phyloP scores from a whole-genome alignment of 2,797 vertebrate genomes.

The Syngnathus rostellatus region DNA sequence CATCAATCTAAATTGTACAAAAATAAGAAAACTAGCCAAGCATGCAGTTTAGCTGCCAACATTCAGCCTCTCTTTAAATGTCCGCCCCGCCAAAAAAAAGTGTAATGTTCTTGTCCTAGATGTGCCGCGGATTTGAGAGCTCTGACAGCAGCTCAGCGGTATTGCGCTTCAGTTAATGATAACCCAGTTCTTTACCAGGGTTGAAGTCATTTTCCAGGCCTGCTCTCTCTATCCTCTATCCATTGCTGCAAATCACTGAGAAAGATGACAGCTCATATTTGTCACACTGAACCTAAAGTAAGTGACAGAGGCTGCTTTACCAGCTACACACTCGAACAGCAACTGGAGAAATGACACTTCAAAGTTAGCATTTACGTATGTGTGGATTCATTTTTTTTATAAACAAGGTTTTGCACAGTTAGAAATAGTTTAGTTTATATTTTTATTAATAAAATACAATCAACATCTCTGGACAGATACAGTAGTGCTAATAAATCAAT shows the following conservation, averaged over 20 bases:
- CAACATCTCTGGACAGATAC: too few relatives aligned
- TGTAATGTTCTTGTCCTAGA: slow-evolving; percentile 43
- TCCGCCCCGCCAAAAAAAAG: slow-evolving; percentile 31
- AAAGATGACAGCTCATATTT: slow-evolving; percentile 44
- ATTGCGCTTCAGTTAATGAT: slow-evolving; percentile 44
- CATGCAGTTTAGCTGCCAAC: slow-evolving; percentile 14
- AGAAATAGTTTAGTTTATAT: not conserved
- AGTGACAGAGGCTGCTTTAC: slow-evolving; percentile 36
- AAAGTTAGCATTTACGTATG: not conserved
- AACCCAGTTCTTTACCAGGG: slow-evolving; percentile 48
- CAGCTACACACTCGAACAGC: not conserved
- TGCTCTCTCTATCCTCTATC: slow-evolving; percentile 30
- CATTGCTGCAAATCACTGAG: slow-evolving; percentile 44
- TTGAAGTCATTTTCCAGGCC: slow-evolving; percentile 51
- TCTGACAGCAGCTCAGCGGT: slow-evolving; percentile 30
- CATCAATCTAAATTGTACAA: slow-evolving; percentile 28
- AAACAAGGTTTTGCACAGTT: too few relatives aligned
- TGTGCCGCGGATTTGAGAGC: slow-evolving; percentile 23
- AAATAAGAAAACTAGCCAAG: slow-evolving; percentile 24
- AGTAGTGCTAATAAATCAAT: too few relatives aligned
- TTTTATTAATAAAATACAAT: not conserved
- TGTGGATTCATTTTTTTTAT: not conserved
- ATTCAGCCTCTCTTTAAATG: slow-evolving; percentile 13
- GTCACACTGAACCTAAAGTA: slow-evolving; percentile 46
- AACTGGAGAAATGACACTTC: not conserved